Conservation (phyloP, 2,113 vertebrate species). For the Rhadina sibilatrix region DNA sequence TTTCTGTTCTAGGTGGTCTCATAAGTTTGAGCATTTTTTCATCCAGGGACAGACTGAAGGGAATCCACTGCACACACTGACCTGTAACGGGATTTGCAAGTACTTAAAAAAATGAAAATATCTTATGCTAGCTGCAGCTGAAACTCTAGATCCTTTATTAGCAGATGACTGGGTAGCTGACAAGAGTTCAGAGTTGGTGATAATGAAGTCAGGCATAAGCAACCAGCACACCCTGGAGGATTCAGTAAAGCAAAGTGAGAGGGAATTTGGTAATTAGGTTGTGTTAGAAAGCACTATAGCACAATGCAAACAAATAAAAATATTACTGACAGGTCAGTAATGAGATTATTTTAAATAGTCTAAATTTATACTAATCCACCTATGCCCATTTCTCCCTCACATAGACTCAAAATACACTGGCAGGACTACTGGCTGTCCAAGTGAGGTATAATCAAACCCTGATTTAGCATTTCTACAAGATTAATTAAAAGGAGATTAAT, state of each 20-base stretch:
- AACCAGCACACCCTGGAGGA: not conserved
- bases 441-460: not conserved
- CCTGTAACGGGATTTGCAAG: not conserved
- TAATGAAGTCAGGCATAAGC: not conserved
- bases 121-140: not conserved
- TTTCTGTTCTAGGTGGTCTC: conserved; percentile 41
- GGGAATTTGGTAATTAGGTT: not conserved
- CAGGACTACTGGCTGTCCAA: not conserved
- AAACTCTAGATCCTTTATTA: not conserved
- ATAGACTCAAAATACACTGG: not conserved
- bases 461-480: not conserved
- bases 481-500: not conserved
- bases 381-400: not conserved
- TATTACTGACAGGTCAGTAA: not conserved
- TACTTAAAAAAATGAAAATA: not conserved
- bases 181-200: not conserved
- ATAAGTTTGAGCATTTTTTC: not conserved
- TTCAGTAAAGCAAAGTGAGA: not conserved
- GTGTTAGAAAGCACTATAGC: not conserved
- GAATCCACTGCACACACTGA: not conserved
- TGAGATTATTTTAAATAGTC: not conserved
- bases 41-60: not conserved
- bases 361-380: not conserved
- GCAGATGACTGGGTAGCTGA: not conserved
- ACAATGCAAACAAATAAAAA: not conserved